phyloP scores from a whole-genome alignment of 2,797 vertebrate genomes.

The Cichlasoma orientale region DNA sequence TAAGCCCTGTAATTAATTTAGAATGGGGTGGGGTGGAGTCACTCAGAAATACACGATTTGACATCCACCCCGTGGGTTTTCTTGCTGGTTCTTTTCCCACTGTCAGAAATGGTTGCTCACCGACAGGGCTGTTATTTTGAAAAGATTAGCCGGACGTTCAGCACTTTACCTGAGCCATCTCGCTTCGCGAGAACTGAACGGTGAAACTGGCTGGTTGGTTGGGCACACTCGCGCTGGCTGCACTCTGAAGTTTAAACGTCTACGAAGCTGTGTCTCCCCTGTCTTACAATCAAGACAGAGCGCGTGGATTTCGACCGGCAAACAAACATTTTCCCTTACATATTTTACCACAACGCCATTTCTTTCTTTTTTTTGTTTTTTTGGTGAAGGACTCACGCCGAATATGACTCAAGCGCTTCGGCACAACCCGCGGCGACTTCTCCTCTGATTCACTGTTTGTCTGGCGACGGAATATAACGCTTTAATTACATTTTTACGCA shows the following conservation, averaged over 20 bases:
- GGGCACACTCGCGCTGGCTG: conserved; percentile 32
- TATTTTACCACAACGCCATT: neutral
- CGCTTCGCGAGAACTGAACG: neutral
- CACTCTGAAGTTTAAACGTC: conserved; percentile 42
- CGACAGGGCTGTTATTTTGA: conserved; percentile 38
- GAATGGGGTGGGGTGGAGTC: neutral
- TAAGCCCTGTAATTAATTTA: no score
- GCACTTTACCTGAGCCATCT: fast-evolving
- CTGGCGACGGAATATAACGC: conserved; percentile 10
- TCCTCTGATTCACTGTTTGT: neutral
- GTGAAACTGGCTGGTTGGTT: neutral
- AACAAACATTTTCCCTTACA: neutral
- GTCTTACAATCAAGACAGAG: neutral
- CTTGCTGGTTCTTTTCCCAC: neutral
- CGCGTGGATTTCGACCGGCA: neutral
- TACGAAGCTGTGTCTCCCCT: neutral
- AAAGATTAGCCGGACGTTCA: conserved; percentile 7
- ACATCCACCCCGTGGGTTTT: neutral
- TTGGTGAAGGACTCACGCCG: neutral
- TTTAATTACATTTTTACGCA: conserved; percentile 13
- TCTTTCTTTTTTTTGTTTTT: neutral
- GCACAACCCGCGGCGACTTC: conserved; percentile 30
- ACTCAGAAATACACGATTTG: neutral
- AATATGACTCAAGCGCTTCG: conserved; percentile 20
- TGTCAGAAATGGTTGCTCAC: neutral